phyloP scores from a whole-genome alignment of 1,140 invertebrate species.

The Maconellicoccus hirsutus region DNA sequence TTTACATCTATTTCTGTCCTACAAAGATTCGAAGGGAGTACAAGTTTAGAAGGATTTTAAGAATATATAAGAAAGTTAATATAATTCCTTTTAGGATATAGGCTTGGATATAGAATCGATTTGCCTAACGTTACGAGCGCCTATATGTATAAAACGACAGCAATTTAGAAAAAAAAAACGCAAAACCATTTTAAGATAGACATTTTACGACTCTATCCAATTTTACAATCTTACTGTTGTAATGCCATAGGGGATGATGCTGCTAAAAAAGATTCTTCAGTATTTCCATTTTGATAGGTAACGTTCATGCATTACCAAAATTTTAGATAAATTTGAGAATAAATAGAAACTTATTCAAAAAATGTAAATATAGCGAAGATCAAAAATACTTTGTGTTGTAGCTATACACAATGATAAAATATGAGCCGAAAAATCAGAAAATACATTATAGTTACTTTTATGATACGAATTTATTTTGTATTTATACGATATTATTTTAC shows the following conservation, averaged over 20 bases:
- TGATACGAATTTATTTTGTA: too few relatives aligned
- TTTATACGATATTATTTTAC: too few relatives aligned
- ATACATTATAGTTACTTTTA: too few relatives aligned
- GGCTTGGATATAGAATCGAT: slow-evolving; percentile 17
- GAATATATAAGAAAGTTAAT: slow-evolving; percentile 15
- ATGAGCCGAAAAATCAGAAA: too few relatives aligned
- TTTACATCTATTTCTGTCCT: background rate
- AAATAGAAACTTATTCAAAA: too few relatives aligned
- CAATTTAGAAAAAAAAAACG: slow-evolving; percentile 11
- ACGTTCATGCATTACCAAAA: background rate
- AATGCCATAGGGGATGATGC: slow-evolving; percentile 17
- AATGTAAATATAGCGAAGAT: too few relatives aligned
- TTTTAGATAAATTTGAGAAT: background rate
- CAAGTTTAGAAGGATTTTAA: background rate
- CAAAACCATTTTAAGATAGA: slow-evolving; percentile 13
- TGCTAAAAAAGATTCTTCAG: background rate
- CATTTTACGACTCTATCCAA: slow-evolving; percentile 21
- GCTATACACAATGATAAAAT: too few relatives aligned
- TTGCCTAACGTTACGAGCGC: slow-evolving; percentile 3
- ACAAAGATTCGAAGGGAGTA: background rate
- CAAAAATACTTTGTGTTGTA: too few relatives aligned
- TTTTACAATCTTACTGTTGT: slow-evolving; percentile 19
- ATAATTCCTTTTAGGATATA: background rate
- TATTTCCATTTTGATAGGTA: slow-evolving; percentile 3
- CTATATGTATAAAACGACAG: background rate